Conservation (phyloP, 2,797 vertebrate species). For the Botia kubotai region DNA sequence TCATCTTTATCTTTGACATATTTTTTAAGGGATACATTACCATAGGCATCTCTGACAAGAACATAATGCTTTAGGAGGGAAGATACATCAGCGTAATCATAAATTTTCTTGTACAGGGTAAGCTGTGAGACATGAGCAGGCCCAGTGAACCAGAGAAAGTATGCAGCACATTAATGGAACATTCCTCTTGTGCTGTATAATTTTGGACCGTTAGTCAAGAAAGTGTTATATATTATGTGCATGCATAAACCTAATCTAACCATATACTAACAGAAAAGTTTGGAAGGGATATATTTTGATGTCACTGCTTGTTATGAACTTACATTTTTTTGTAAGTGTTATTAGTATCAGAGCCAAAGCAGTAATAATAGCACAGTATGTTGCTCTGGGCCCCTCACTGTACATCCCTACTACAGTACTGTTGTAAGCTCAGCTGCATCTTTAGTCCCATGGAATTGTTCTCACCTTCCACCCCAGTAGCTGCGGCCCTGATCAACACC, state of each 20-base stretch:
- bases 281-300: background rate
- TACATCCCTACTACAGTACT: too few relatives aligned
- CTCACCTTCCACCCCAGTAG: background rate
- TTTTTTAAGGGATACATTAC: background rate
- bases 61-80: slow-evolving; percentile 1
- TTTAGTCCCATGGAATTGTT: background rate
- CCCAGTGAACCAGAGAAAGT: slow-evolving; percentile 8
- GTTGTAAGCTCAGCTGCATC: too few relatives aligned
- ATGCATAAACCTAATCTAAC: background rate
- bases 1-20: background rate
- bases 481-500: background rate
- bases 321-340: background rate
- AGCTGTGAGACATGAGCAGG: background rate
- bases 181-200: background rate
- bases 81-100: slow-evolving; percentile 14
- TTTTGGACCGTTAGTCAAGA: background rate
- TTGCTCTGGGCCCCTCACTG: too few relatives aligned
- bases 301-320: background rate
- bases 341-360: too few relatives aligned
- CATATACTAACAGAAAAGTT: too few relatives aligned
- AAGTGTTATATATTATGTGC: background rate
- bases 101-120: background rate
- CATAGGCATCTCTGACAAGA: background rate
- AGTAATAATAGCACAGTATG: too few relatives aligned
- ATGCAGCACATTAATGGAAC: slow-evolving; percentile 5